phyloP scores from a whole-genome alignment of 2,113 vertebrate genomes.

The Mastomys coucha region DNA sequence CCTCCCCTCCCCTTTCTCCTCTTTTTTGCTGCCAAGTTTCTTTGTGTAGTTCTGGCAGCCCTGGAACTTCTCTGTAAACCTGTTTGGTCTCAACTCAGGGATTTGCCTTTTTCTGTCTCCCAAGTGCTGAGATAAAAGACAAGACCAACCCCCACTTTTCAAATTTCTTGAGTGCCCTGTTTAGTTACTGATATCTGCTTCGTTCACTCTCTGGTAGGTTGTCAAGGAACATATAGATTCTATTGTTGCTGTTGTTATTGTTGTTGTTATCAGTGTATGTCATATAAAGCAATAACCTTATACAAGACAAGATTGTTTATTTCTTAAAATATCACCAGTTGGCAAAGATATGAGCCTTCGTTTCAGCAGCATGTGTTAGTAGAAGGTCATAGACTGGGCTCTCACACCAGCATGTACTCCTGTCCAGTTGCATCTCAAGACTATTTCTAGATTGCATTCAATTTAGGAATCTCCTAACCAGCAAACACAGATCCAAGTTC shows the following conservation, averaged over 20 bases:
- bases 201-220: background rate
- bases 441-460: background rate
- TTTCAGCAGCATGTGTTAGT: background rate
- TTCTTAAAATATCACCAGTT: background rate
- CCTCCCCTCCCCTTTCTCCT: rapidly evolving
- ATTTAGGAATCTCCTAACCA: background rate
- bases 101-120: background rate
- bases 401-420: background rate
- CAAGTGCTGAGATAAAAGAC: background rate
- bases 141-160: too few relatives aligned
- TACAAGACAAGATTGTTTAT: background rate
- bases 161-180: background rate
- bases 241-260: background rate
- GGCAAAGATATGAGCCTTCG: background rate
- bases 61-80: background rate
- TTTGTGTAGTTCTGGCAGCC: background rate
- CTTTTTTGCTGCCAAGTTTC: background rate
- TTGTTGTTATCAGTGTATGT: background rate
- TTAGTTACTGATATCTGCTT: background rate
- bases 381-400: background rate
- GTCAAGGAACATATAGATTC: background rate
- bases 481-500: background rate
- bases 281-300: background rate
- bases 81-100: background rate
- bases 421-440: background rate